These are phyloP conservation scores for Anhinga rufa DNA, from an alignment of 2,113 vertebrate species.

Conservation along the genomic window DNA sequence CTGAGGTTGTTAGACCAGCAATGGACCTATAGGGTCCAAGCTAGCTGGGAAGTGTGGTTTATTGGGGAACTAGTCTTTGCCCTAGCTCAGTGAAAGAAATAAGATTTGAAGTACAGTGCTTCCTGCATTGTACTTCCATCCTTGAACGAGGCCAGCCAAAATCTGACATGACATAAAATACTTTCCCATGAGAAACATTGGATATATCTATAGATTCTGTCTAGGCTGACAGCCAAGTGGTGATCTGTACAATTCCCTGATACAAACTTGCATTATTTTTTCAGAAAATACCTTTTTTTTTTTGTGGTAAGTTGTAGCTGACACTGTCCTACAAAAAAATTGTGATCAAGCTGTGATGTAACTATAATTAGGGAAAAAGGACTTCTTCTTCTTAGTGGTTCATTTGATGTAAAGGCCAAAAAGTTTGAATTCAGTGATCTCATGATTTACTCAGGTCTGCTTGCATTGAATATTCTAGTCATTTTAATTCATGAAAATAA, in stretches of 20 bases:
- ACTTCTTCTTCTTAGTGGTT: not conserved
- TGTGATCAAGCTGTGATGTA: not conserved
- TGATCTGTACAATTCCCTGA: not conserved
- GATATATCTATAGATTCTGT: not conserved
- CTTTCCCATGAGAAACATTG: not conserved
- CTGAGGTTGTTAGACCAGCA: not conserved
- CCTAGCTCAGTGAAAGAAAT: not conserved
- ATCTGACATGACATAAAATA: not conserved
- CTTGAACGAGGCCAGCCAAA: not conserved
- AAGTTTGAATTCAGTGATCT: not conserved
- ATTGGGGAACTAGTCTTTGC: not conserved
- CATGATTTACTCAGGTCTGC: not conserved
- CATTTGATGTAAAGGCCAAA: not conserved
- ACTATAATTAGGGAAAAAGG: not conserved
- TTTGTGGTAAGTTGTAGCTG: not conserved
- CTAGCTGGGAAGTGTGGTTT: not conserved
- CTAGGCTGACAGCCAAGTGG: not conserved
- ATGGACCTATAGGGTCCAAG: not conserved
- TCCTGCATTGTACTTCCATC: not conserved
- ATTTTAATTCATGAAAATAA: not conserved
- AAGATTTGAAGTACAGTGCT: not conserved
- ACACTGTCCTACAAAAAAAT: not conserved
- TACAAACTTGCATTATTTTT: not conserved
- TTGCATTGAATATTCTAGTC: not conserved
- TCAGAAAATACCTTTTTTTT: not conserved